Evolutionary conservation across 2,888 invertebrate genomes (phyloP).

Genomic region (Drosophila koepferae): DNA sequence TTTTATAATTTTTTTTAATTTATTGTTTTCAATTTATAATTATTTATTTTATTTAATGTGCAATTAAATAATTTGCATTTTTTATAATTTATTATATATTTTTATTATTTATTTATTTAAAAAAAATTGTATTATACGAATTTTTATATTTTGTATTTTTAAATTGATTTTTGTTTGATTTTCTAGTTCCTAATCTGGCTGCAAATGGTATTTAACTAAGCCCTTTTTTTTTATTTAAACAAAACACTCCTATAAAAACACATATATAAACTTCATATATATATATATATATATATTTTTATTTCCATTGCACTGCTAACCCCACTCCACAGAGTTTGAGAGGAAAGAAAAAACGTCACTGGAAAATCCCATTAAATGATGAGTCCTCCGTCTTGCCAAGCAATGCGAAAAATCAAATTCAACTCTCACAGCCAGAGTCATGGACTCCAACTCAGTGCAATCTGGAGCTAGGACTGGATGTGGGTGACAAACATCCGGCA

Average conservation of each 20-base stretch:
- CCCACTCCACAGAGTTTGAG: not conserved
- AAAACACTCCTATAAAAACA: not conserved
- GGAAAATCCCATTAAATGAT: constrained; percentile 60
- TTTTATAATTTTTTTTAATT: too few species aligned
- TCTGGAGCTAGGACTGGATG: constrained; percentile 13
- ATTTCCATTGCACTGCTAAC: not conserved
- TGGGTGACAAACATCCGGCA: not conserved
- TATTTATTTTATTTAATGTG: too few species aligned
- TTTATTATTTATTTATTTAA: too few species aligned
- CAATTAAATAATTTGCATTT: too few species aligned
- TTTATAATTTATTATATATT: too few species aligned
- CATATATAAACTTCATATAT: not conserved
- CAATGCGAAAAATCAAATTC: constrained; percentile 71
- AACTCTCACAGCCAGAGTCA: constrained; percentile 48
- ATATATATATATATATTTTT: not conserved
- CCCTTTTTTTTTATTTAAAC: not conserved
- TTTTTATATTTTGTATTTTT: not conserved
- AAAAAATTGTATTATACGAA: not conserved
- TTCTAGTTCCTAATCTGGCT: not conserved
- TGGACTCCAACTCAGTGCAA: constrained; percentile 64
- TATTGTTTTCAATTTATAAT: too few species aligned
- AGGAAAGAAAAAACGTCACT: constrained; percentile 31
- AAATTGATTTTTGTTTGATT: not conserved
- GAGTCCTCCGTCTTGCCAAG: constrained; percentile 32
- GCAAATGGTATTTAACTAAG: not conserved